Conservation (phyloP, 2,113 vertebrate genomes). For the Ceuthmochares aereus region DNA sequence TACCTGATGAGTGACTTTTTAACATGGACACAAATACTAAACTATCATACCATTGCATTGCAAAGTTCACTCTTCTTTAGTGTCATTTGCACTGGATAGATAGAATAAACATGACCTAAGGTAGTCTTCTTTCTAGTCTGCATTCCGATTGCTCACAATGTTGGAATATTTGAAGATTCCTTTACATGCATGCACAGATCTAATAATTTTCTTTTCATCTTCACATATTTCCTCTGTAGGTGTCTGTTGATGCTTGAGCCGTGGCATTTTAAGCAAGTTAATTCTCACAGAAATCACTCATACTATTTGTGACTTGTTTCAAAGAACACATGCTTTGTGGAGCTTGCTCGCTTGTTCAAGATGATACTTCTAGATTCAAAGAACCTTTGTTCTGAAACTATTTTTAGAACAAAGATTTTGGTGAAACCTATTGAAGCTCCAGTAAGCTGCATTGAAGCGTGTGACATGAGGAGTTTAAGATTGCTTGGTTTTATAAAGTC, state of each 20-base stretch:
- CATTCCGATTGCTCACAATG: background rate
- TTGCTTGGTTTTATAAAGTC: background rate
- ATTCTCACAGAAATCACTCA: background rate
- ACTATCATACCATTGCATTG: background rate
- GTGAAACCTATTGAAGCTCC: background rate
- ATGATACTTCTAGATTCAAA: background rate
- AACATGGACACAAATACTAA: background rate
- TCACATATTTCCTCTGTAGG: background rate
- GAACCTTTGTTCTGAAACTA: background rate
- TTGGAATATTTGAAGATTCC: background rate
- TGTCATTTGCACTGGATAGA: background rate
- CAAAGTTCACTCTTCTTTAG: background rate
- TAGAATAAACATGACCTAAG: background rate
- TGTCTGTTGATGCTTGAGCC: background rate
- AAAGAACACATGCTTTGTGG: background rate
- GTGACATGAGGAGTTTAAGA: background rate
- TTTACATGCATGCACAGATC: background rate
- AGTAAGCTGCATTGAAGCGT: background rate
- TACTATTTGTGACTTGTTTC: background rate
- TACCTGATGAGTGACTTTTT: background rate
- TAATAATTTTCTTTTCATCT: background rate
- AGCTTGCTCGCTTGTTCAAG: background rate
- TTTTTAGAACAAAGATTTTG: background rate
- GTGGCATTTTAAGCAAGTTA: background rate
- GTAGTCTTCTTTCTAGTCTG: background rate